These are phyloP conservation scores for Drosophila saltans DNA, from an alignment of 1,140 invertebrate genomes.

Conservation along the genomic window DNA sequence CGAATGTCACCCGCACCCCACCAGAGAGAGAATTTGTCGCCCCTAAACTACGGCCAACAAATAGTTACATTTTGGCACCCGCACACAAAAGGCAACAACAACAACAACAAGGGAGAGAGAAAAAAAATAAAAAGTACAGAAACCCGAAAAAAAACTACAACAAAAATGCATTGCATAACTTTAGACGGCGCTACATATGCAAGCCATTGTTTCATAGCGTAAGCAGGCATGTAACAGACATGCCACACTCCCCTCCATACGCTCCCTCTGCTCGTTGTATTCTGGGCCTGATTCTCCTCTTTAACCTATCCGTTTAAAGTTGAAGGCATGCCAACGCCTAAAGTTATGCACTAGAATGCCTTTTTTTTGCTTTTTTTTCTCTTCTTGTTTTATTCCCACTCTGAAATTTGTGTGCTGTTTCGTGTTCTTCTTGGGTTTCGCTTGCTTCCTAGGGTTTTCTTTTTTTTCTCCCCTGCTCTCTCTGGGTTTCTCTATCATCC, in stretches of 20 bases:
- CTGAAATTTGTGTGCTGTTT: slow-evolving; percentile 41
- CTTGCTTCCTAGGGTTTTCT: slow-evolving; percentile 1
- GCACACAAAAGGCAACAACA: slow-evolving; percentile 24
- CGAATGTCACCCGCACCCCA: slow-evolving; percentile 12
- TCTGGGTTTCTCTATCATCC: not conserved
- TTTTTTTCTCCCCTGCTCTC: not conserved
- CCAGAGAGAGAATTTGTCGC: slow-evolving; percentile 63
- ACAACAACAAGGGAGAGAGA: not conserved
- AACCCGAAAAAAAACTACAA: slow-evolving; percentile 4
- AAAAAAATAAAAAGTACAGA: not conserved
- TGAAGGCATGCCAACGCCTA: slow-evolving; percentile 61
- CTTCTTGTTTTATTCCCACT: slow-evolving; percentile 20
- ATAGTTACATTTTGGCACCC: slow-evolving; percentile 69
- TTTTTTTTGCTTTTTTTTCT: slow-evolving; percentile 14
- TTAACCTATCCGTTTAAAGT: slow-evolving; percentile 42
- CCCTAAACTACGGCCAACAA: slow-evolving; percentile 67
- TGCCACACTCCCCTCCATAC: slow-evolving; percentile 6
- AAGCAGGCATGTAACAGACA: slow-evolving; percentile 70
- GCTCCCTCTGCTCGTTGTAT: not conserved
- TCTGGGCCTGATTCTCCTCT: slow-evolving; percentile 16
- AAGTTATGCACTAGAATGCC: slow-evolving; percentile 63
- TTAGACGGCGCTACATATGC: slow-evolving; percentile 58
- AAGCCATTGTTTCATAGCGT: slow-evolving; percentile 56
- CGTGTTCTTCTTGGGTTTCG: slow-evolving; percentile 26
- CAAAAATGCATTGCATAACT: slow-evolving; percentile 55